Percentiles rank a stretch among this genome's conserved stretches.
Evolutionary conservation across 2,113 vertebrate genomes (phyloP).

Genomic region (Ia io): DNA sequence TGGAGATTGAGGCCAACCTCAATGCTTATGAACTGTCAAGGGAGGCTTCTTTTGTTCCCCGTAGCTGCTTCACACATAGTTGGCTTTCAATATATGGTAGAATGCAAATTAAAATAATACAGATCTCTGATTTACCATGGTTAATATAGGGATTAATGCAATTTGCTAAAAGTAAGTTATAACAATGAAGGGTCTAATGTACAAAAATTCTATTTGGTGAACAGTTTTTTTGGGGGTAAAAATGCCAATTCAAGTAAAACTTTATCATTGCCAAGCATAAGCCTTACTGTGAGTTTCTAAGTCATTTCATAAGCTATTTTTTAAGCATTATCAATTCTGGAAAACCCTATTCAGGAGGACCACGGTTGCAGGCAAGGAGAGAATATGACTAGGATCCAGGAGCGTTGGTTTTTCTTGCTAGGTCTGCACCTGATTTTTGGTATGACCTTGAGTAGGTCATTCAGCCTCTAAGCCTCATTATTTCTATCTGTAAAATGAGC

Average conservation of each 20-base stretch:
- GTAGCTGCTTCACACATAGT: neutral
- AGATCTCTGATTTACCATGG: neutral
- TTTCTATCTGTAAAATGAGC: neutral
- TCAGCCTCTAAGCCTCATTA: neutral
- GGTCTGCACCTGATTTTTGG: neutral
- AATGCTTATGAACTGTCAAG: neutral
- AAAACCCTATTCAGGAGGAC: neutral
- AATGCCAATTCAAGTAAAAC: neutral
- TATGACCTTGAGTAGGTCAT: neutral
- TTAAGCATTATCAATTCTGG: neutral
- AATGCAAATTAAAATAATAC: neutral
- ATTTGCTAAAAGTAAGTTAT: slow-evolving; percentile 9
- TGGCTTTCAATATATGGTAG: neutral
- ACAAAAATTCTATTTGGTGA: slow-evolving; percentile 13
- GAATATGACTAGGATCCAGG: neutral
- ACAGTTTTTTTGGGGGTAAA: neutral
- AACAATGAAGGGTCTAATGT: neutral
- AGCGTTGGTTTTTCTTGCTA: neutral
- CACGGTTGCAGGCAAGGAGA: neutral
- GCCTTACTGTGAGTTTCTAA: neutral
- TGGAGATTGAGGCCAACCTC: neutral
- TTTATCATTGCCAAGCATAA: neutral
- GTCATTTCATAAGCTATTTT: slow-evolving; percentile 10
- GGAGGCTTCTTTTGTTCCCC: neutral
- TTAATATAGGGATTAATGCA: neutral